Evolutionary conservation across 23 tunicate species (phyloP), one percentile per base, ranked within the genome.

Genomic region (Ascidia mentula): DNA sequence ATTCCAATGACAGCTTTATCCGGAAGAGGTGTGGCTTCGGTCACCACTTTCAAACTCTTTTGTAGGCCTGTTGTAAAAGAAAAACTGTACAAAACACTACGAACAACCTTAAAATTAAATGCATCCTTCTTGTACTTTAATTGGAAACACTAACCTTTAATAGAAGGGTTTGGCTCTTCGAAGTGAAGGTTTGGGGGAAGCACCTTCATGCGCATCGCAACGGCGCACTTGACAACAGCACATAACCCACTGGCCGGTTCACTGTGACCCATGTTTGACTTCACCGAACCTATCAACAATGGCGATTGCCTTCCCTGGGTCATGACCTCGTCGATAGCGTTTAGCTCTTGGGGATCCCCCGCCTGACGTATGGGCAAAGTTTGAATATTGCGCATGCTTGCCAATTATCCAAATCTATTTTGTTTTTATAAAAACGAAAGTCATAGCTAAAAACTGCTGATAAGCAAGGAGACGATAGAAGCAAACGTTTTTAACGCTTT

Each of bases 261-360:
- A 34, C 75, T 69, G 59, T 79, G 83, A 17, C 83, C 83, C 83
- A 79, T 79, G 45, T 79, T 79, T 37, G 83, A 79, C 37, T 79
- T 79, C 35, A 79, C 53, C 33, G 83, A 79, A 7, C 83, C 83
- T 0, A 79, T 59, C 13, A 79, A 0, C 34, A 79, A 45, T 28
- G 83, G 83, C 24, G 46, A 15, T 38, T 61, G 18, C 32, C 83
- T n/a, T 4, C 72, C 72, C 3, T 35, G 45, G 31, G 74, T 65
- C 74, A 79, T 65, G 34, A 79, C 75, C 18, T 79, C 36, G 59
- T 69, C 74, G 53, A 79, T 79, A 0, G 83, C 74, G 75, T 61
- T 79, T 2, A 79, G 75, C 45, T 79, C 83, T 36, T 79, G 83
- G 13, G 74, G 83, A 36, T 79, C 83, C 22, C 83, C 83, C 0